Evolutionary conservation across 2,797 vertebrate species (phyloP).

Genomic region (Bovichtus diacanthus): DNA sequence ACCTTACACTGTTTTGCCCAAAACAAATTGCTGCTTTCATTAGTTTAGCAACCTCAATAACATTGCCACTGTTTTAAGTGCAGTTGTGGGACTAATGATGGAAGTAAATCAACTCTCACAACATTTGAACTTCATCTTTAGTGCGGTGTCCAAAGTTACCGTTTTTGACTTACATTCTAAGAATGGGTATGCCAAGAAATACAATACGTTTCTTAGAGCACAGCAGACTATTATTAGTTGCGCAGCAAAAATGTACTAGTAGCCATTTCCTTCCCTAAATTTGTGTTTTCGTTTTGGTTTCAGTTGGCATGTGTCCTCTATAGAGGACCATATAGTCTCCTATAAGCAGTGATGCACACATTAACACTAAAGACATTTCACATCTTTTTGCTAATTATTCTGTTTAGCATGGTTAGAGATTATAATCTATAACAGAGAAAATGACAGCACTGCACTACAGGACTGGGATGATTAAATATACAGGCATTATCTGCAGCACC

Average conservation of each 20-base stretch:
- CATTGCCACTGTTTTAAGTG: neutral
- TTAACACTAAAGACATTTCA: neutral
- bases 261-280: conserved; percentile 23
- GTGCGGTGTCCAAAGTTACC: neutral
- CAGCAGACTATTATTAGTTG: neutral
- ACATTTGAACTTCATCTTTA: too few species aligned
- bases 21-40: too few species aligned
- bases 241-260: neutral
- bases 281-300: conserved; percentile 22
- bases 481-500: conserved; percentile 4
- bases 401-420: neutral
- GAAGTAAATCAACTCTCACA: neutral
- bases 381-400: neutral
- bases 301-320: neutral
- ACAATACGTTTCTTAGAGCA: neutral
- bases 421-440: neutral
- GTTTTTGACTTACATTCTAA: neutral
- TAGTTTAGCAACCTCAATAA: too few species aligned
- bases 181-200: neutral
- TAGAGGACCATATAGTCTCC: conserved; percentile 1
- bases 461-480: neutral
- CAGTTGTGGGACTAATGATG: neutral
- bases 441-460: neutral
- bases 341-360: neutral
- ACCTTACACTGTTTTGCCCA: too few species aligned